These are phyloP conservation scores for Corythornis cristatus DNA, from an alignment of 2,113 vertebrate species.

Conservation along the genomic window DNA sequence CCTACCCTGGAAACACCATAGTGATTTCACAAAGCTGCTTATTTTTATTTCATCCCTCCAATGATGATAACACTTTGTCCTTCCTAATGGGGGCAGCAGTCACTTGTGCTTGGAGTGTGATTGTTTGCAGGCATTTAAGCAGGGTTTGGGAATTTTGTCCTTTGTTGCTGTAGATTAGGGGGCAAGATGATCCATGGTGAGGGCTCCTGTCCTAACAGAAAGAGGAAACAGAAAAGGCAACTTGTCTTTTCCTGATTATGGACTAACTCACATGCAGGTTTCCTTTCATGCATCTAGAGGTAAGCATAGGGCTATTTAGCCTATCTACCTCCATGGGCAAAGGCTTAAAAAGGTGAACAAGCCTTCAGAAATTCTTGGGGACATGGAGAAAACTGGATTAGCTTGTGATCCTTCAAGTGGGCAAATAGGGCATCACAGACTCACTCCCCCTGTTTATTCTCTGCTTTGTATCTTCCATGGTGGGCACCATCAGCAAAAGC, in stretches of 20 bases:
- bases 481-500: background rate
- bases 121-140: background rate
- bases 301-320: background rate
- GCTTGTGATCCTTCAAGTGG: background rate
- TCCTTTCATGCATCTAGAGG: background rate
- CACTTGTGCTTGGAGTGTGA: background rate
- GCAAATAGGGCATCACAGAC: fast-evolving
- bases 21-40: background rate
- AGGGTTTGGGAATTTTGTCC: background rate
- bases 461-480: background rate
- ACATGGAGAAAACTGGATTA: background rate
- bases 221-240: background rate
- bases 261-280: background rate
- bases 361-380: background rate
- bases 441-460: background rate
- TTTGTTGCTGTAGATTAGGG: background rate
- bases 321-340: background rate
- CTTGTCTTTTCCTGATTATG: background rate
- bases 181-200: background rate
- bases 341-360: background rate
- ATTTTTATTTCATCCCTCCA: background rate
- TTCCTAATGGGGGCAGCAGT: conserved; percentile 25
- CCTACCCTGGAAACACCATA: background rate
- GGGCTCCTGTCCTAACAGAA: background rate
- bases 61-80: conserved; percentile 1